A percentile compares a stretch with the other conserved stretches of the same genome.
Evolutionary conservation across 2,888 invertebrate species (phyloP).

Genomic region (Hipparchia semele): DNA sequence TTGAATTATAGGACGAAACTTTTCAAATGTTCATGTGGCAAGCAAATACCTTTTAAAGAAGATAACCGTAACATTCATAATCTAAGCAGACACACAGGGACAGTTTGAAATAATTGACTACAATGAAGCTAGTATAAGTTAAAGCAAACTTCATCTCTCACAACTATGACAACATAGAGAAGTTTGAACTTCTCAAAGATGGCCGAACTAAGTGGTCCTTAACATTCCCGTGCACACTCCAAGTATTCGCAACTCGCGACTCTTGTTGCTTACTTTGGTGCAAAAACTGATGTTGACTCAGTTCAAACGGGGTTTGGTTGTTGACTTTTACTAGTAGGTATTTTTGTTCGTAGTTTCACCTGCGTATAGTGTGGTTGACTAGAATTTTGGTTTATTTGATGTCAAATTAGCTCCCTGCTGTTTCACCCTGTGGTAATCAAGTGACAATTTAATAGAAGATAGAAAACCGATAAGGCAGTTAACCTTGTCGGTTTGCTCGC

Average conservation of each 20-base stretch:
- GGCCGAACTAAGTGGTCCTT: conserved; percentile 19
- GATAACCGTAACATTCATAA: neutral
- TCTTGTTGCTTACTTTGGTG: conserved; percentile 2
- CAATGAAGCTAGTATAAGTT: conserved; percentile 14
- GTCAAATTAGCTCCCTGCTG: no score
- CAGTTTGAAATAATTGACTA: conserved; percentile 1
- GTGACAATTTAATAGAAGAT: no score
- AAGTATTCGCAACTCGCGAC: conserved; percentile 18
- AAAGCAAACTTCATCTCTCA: conserved; percentile 11
- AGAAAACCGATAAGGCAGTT: no score
- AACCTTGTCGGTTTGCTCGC: no score
- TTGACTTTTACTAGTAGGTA: neutral
- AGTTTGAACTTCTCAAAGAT: conserved; percentile 13
- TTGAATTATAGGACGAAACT: no score
- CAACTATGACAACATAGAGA: conserved; percentile 5
- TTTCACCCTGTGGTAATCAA: no score
- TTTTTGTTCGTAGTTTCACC: neutral
- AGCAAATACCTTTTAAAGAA: neutral
- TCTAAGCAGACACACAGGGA: neutral
- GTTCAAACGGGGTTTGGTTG: neutral
- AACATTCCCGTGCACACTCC: conserved; percentile 12
- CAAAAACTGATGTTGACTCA: conserved; percentile 16
- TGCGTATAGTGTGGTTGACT: neutral
- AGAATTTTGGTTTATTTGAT: no score
- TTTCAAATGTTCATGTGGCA: no score